Conservation (phyloP, 2,888 invertebrate genomes). For the Epinotia demarniana region DNA sequence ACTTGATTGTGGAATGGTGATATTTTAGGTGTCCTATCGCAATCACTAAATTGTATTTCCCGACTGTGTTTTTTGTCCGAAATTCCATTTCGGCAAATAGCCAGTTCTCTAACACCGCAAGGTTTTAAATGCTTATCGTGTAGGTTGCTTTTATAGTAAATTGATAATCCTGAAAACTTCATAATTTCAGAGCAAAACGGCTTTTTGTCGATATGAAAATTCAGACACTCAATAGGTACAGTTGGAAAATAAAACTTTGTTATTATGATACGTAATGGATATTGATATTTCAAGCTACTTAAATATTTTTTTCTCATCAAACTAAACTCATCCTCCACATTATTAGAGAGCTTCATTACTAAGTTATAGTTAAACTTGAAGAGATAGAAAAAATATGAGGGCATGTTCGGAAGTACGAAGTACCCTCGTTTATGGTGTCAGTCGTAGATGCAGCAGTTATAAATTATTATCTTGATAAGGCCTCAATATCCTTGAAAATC, state of each 20-base stretch:
- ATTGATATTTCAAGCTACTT: neutral
- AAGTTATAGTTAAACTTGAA: constrained; percentile 1
- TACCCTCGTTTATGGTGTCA: constrained; percentile 11
- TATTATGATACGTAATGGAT: neutral
- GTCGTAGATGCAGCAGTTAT: constrained; percentile 24
- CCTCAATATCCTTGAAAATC: constrained; percentile 37
- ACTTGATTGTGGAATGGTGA: no score
- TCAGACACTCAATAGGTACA: no score
- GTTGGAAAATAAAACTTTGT: neutral
- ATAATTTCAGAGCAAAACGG: no score
- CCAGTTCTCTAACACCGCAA: no score
- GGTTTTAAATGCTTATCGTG: no score
- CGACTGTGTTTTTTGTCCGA: no score
- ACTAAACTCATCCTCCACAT: neutral
- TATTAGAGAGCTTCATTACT: constrained; percentile 5
- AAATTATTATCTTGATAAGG: constrained; percentile 43
- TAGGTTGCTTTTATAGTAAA: no score
- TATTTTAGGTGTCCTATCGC: no score
- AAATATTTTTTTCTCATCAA: neutral
- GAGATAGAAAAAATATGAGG: constrained; percentile 29
- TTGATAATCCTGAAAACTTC: no score
- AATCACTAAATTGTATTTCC: no score
- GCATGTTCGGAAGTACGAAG: neutral
- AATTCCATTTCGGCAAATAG: no score
- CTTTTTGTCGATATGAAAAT: no score